Evolutionary conservation across 2,888 invertebrate genomes (phyloP), one percentile per base, ranked within the genome.

Genomic region (Seladonia tumulorum): DNA sequence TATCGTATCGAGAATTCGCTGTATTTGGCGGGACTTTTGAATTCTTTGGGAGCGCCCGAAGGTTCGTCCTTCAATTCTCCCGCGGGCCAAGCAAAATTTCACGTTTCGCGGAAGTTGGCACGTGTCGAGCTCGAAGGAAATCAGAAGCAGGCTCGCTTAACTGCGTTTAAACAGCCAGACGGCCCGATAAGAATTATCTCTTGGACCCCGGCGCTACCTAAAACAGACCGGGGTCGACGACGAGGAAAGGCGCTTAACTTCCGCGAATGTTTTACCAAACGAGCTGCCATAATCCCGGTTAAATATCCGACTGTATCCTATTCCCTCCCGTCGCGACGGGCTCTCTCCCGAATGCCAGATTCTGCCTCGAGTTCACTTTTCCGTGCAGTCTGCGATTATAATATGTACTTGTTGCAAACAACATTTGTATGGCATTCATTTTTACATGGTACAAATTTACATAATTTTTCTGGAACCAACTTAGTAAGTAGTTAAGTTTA

Each of bases 201-300:
- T 77, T 87, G 87, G 87, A 86, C 73, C 73, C 87, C 78, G 82
- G 70, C 79, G 85, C 86, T 86, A 87, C 86, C 87, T 89, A 88
- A 88, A 91, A 90, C 90, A 90, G 90, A 88, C 88, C 89, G 82
- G 73, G 70, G 82, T 70, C 75, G 72, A 68, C n/a, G 39, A 45
- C 39, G 78, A 72, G 72, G 89, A 90, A 92, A 92, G 91, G 89
- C 89, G 92, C 92, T 92, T 91, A 93, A 93, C 91, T 92, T 92
- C 85, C 88, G 90, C 89, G 87, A 91, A 93, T 92, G 92, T 93
- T 93, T 93, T 90, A 89, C 91, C 90, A 92, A 93, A 93, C 91
- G 92, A 89, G 90, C 82, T 89, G 91, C 92, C 91, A 92, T 91
- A 92, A 92, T 92, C 92, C 90, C 87, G 89, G 90, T 92, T 92